phyloP scores from a whole-genome alignment of 2,888 invertebrate species.

The Galerucella pusilla region DNA sequence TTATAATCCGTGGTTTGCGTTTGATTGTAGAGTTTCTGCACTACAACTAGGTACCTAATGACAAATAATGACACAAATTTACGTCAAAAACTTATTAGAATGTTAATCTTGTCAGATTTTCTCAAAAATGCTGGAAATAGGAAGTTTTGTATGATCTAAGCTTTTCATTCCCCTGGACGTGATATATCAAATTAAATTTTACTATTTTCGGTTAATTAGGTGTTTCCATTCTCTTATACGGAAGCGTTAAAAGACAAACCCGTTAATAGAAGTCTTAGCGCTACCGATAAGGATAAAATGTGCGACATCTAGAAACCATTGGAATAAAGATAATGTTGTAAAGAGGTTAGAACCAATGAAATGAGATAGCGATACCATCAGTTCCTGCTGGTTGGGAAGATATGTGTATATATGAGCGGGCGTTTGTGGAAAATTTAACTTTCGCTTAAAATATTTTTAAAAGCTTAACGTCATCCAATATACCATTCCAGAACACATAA shows the following conservation, averaged over 20 bases:
- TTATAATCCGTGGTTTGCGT: too few relatives aligned
- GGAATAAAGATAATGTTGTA: conserved; percentile 51
- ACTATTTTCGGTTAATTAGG: conserved; percentile 2
- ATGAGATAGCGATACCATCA: conserved; percentile 55
- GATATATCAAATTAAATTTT: background rate
- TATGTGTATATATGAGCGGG: conserved; percentile 39
- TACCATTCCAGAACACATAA: too few relatives aligned
- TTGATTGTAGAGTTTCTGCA: too few relatives aligned
- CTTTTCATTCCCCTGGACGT: too few relatives aligned
- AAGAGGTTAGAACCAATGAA: conserved; percentile 57
- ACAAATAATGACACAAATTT: too few relatives aligned
- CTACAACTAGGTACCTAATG: too few relatives aligned
- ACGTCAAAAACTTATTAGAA: too few relatives aligned
- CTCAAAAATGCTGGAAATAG: too few relatives aligned
- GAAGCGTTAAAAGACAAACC: conserved; percentile 15
- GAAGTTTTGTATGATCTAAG: too few relatives aligned
- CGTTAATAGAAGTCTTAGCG: conserved; percentile 32
- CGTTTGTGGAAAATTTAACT: background rate
- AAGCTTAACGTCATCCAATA: too few relatives aligned
- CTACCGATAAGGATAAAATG: conserved; percentile 50
- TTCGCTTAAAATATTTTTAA: too few relatives aligned
- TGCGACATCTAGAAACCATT: conserved; percentile 46
- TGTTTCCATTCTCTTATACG: background rate
- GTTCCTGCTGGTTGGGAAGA: conserved; percentile 21
- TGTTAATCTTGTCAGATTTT: too few relatives aligned